Percentiles rank a stretch among this genome's conserved stretches.
phyloP scores from a whole-genome alignment of 2,797 vertebrate genomes.

The Cryptoprocta ferox region DNA sequence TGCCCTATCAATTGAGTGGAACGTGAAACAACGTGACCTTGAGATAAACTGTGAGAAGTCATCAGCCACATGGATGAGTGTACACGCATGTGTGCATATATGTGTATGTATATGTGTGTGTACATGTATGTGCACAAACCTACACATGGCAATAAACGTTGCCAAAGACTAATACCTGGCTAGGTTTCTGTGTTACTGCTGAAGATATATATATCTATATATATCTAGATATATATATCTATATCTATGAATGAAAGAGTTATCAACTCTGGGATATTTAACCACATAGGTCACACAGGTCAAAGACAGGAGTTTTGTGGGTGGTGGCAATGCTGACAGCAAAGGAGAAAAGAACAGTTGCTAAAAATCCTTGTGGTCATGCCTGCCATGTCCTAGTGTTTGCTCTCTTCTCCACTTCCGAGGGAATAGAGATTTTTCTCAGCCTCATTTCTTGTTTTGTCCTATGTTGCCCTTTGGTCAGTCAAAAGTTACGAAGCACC shows the following conservation, averaged over 20 bases:
- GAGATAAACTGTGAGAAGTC: conserved; percentile 19
- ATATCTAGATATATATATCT: neutral
- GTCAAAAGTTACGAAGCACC: neutral
- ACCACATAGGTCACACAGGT: neutral
- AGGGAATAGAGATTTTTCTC: neutral
- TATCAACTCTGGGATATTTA: neutral
- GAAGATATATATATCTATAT: neutral
- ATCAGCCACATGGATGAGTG: neutral
- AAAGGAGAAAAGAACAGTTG: neutral
- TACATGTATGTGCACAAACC: neutral
- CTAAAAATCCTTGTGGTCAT: neutral
- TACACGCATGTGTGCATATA: too few species aligned
- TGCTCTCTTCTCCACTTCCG: neutral
- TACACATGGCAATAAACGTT: neutral
- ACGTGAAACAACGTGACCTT: neutral
- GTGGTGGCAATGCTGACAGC: neutral
- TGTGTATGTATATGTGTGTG: rapidly evolving
- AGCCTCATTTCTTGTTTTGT: neutral
- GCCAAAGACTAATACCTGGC: neutral
- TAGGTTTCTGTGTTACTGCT: neutral
- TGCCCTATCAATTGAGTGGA: neutral
- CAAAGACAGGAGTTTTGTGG: neutral
- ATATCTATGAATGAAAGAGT: neutral
- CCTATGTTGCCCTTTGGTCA: neutral
- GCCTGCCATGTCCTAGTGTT: neutral